Evolutionary conservation across 2,888 invertebrate species (phyloP).

Genomic region (Oegoconia quadripuncta): DNA sequence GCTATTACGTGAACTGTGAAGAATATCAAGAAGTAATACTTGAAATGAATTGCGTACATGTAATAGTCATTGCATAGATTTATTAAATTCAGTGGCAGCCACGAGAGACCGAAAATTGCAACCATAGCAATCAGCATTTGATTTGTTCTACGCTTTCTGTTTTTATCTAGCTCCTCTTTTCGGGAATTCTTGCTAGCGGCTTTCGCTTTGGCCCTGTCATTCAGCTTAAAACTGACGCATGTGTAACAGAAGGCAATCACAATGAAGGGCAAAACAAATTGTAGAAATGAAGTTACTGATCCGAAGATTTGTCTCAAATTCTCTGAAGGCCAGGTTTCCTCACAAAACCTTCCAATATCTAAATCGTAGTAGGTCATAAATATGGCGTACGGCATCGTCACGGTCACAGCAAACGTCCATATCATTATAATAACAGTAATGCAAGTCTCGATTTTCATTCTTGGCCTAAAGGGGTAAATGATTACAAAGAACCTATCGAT

Average conservation of each 20-base stretch:
- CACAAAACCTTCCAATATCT: slow-evolving; percentile 82
- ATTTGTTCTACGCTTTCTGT: slow-evolving; percentile 94
- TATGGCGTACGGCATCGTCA: slow-evolving; percentile 94
- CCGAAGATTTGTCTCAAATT: slow-evolving; percentile 89
- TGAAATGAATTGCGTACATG: slow-evolving; percentile 84
- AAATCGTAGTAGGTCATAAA: slow-evolving; percentile 84
- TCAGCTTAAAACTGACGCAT: slow-evolving; percentile 92
- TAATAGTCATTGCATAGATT: slow-evolving; percentile 93
- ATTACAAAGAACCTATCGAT: slow-evolving; percentile 98
- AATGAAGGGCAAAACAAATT: slow-evolving; percentile 96
- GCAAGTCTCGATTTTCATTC: slow-evolving; percentile 94
- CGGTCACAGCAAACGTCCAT: slow-evolving; percentile 92
- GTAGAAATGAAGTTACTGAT: slow-evolving; percentile 91
- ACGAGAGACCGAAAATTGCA: slow-evolving; percentile 96
- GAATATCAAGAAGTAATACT: slow-evolving; percentile 92
- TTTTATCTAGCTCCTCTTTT: slow-evolving; percentile 93
- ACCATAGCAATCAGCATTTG: slow-evolving; percentile 99
- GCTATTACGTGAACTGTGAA: slow-evolving; percentile 94
- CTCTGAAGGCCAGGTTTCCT: slow-evolving; percentile 95
- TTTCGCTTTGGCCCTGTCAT: slow-evolving; percentile 89
- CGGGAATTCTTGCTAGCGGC: slow-evolving; percentile 91
- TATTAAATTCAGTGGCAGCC: slow-evolving; percentile 94
- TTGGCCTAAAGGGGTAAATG: slow-evolving; percentile 95
- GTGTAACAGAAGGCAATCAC: slow-evolving; percentile 97
- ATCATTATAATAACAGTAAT: slow-evolving; percentile 91